phyloP scores from a whole-genome alignment of 2,888 invertebrate species.

The Aporophyla nigra region DNA sequence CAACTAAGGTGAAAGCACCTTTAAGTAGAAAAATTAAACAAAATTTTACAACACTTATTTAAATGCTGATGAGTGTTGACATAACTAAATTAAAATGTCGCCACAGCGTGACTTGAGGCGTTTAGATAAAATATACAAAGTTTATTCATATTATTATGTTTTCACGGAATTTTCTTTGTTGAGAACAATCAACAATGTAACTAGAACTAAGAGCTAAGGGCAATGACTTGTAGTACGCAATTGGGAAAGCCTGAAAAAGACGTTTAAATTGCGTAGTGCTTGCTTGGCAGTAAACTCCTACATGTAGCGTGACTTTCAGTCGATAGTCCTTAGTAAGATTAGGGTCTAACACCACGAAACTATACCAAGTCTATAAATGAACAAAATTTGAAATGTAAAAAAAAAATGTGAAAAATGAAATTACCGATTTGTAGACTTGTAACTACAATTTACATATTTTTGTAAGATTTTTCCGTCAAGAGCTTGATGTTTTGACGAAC shows the following conservation, averaged over 20 bases:
- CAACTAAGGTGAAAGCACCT: neutral
- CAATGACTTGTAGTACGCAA: neutral
- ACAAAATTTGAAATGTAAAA: too few species aligned
- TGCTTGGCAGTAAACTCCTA: neutral
- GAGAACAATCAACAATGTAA: slow-evolving; percentile 5
- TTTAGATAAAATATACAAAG: slow-evolving; percentile 16
- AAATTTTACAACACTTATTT: too few species aligned
- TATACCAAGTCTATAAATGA: too few species aligned
- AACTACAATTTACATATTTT: too few species aligned
- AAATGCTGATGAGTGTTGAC: slow-evolving; percentile 27
- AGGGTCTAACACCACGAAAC: neutral
- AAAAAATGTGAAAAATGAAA: too few species aligned
- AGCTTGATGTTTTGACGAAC: too few species aligned
- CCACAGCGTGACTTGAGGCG: neutral
- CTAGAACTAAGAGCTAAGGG: neutral
- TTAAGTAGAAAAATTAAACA: neutral
- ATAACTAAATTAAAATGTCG: slow-evolving; percentile 39
- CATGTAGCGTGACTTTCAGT: neutral
- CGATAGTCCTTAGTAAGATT: neutral
- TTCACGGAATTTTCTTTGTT: slow-evolving; percentile 9
- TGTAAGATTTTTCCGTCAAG: too few species aligned
- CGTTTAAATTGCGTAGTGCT: slow-evolving; percentile 1
- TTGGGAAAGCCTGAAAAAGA: slow-evolving; percentile 1
- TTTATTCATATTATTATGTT: neutral
- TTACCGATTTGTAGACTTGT: too few species aligned